Evolutionary conservation across 2,113 vertebrate genomes (phyloP), one percentile per base, ranked within the genome.

Genomic region (Amia ocellicauda): DNA sequence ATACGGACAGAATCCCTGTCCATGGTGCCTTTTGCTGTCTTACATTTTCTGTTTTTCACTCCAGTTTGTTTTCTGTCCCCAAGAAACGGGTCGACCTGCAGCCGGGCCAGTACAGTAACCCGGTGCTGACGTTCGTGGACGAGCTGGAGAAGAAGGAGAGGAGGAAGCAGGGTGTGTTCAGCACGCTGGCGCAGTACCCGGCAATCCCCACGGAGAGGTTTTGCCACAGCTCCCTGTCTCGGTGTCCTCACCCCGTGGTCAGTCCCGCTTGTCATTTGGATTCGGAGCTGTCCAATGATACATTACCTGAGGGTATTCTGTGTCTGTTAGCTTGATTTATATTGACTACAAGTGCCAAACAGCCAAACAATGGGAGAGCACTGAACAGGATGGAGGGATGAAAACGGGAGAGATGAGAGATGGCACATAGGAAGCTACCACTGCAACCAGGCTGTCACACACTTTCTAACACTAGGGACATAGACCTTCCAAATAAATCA

Each of bases 131-230:
- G 59, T 91, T 90, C 3, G 43, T 73, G 59, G 84, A 85, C 0
- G 65, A 85, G 26, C 68, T 90, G 62, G 57, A 62, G 7, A 73
- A 64, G 0, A 56, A 2, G 2, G 58, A 79, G 22, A 87, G 76
- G 40, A 80, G 71, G 69, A 90, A 79, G 14, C 82, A 69, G 7
- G 90, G 90, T 0, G 11, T 76, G 28, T 89, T 92, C 68, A 78
- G 85, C 1, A 83, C 58, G 2, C 23, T 77, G 11, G 13, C 68
- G 0, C 85, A 80, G 49, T 77, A 79, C 63, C 81, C 71, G 0
- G 9, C 55, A 19, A 60, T 51, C 7, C 85, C 84, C 19, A 45
- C 59, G 0, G 83, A 89, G 57, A 82, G 85, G 62, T 80, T 86
- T 63, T 88, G 71, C 73, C 86, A 80, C 78, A 49, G 70, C 23